phyloP scores from a whole-genome alignment of 1,140 invertebrate species.

The Adoxophyes honmai region DNA sequence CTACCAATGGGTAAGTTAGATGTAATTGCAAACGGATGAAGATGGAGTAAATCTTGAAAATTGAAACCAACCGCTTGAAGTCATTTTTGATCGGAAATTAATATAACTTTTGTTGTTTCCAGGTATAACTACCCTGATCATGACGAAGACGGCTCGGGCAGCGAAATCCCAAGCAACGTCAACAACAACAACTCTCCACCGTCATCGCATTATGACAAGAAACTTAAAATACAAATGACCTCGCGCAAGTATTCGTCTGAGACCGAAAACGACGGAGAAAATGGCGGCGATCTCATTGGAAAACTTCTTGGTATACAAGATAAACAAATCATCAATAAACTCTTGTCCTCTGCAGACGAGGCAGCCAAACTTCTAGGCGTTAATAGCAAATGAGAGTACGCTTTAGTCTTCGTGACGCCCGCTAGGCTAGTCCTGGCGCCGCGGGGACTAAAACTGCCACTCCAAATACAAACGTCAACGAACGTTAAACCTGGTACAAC shows the following conservation, averaged over 20 bases:
- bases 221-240: constrained; percentile 74
- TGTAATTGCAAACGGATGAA: too few relatives aligned
- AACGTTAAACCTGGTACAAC: constrained; percentile 33
- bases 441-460: constrained; percentile 62
- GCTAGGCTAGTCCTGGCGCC: constrained; percentile 64
- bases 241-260: constrained; percentile 71
- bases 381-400: constrained; percentile 81
- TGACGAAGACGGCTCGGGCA: constrained; percentile 64
- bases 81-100: background rate
- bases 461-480: constrained; percentile 31
- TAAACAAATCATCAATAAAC: constrained; percentile 90
- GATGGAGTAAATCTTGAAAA: too few relatives aligned
- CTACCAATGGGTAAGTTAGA: constrained; percentile 62
- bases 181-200: constrained; percentile 76
- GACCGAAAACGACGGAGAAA: constrained; percentile 74
- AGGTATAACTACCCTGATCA: constrained; percentile 63
- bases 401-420: constrained; percentile 69
- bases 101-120: constrained; percentile 20
- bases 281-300: constrained; percentile 88
- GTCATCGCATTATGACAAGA: constrained; percentile 68
- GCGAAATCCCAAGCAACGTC: constrained; percentile 72
- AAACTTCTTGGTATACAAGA: constrained; percentile 93
- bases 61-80: constrained; percentile 1
- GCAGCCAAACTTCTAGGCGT: constrained; percentile 92
- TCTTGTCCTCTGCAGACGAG: constrained; percentile 90